Conservation (phyloP, 2,888 invertebrate genomes). For the Empis livida region DNA sequence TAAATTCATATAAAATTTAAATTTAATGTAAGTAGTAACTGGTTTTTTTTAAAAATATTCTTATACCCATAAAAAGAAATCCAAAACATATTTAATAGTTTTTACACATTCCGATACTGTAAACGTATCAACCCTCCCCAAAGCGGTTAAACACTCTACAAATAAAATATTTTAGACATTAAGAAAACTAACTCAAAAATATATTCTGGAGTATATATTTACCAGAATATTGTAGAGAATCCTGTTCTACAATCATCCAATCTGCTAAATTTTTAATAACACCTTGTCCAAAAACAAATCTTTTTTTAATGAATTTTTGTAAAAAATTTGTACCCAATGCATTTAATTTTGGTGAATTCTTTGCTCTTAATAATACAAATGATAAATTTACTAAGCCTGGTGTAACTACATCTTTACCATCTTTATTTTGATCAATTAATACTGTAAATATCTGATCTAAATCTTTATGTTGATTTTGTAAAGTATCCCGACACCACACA, state of each 20-base stretch:
- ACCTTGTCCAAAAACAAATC: slow-evolving; percentile 40
- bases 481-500: slow-evolving; percentile 42
- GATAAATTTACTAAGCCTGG: slow-evolving; percentile 41
- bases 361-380: slow-evolving; percentile 36
- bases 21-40: too few relatives aligned
- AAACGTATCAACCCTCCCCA: slow-evolving; percentile 31
- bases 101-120: slow-evolving; percentile 32
- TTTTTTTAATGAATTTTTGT: slow-evolving; percentile 44
- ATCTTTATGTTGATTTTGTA: slow-evolving; percentile 25
- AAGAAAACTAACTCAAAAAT: neutral
- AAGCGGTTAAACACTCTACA: slow-evolving; percentile 28
- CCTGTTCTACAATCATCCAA: slow-evolving; percentile 42
- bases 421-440: slow-evolving; percentile 32
- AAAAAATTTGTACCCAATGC: slow-evolving; percentile 43
- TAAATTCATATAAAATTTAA: neutral
- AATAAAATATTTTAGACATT: neutral
- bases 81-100: slow-evolving; percentile 29
- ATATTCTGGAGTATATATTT: slow-evolving; percentile 9
- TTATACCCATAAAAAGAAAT: slow-evolving; percentile 29
- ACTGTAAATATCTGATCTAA: slow-evolving; percentile 27
- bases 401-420: slow-evolving; percentile 33
- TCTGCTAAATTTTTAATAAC: slow-evolving; percentile 43
- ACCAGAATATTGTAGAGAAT: slow-evolving; percentile 46
- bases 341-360: slow-evolving; percentile 29
- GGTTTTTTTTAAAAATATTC: too few relatives aligned